A percentile compares a stretch with the other conserved stretches of the same genome.
phyloP scores from a whole-genome alignment of 2,113 vertebrate species.

The Lycaon pictus region DNA sequence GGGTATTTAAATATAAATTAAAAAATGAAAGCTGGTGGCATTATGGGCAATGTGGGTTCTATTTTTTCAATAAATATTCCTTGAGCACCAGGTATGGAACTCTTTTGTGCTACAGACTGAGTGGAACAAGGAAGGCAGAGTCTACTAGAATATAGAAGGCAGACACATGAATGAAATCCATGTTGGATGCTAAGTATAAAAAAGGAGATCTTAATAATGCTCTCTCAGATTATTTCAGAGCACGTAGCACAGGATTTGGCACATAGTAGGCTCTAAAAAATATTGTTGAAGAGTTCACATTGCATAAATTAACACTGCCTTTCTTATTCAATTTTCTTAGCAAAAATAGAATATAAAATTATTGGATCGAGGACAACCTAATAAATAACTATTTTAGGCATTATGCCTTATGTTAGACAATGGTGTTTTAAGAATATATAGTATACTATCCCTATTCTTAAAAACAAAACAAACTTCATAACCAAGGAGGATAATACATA shows the following conservation, averaged over 20 bases:
- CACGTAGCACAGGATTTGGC: rapidly evolving
- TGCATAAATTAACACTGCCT: background rate
- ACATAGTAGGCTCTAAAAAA: background rate
- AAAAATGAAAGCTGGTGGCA: background rate
- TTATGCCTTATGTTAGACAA: background rate
- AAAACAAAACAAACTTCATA: background rate
- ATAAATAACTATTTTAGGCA: background rate
- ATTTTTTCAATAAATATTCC: background rate
- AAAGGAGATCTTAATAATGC: background rate
- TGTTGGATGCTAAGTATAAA: background rate
- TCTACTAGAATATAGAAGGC: background rate
- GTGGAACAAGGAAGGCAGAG: background rate
- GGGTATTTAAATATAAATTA: background rate
- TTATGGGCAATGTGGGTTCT: background rate
- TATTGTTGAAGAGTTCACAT: background rate
- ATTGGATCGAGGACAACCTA: background rate
- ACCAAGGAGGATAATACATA: background rate
- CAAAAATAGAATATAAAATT: background rate
- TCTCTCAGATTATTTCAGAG: background rate
- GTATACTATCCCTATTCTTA: background rate
- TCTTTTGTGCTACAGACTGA: background rate
- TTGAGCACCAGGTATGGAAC: background rate
- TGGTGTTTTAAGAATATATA: background rate
- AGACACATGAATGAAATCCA: background rate
- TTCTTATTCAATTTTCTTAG: background rate